These are phyloP conservation scores for Caenorhabditis doughertyi DNA, from an alignment of 2,888 invertebrate genomes.

Conservation along the genomic window DNA sequence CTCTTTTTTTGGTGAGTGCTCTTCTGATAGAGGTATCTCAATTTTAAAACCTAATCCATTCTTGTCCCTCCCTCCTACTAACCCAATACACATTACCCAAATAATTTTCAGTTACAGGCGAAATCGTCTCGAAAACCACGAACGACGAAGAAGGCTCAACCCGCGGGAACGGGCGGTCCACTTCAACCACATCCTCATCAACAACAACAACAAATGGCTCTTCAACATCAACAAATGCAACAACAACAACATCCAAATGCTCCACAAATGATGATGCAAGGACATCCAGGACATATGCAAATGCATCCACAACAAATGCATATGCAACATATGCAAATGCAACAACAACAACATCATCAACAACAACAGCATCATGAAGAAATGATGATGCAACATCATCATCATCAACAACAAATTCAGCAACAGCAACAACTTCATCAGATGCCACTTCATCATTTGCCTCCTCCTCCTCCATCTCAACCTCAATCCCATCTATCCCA, in stretches of 20 bases:
- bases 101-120: slow-evolving; percentile 41
- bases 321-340: slow-evolving; percentile 34
- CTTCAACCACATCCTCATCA: slow-evolving; percentile 33
- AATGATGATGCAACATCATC: slow-evolving; percentile 29
- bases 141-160: slow-evolving; percentile 32
- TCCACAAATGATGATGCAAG: slow-evolving; percentile 47
- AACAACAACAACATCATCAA: slow-evolving; percentile 31
- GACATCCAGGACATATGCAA: slow-evolving; percentile 31
- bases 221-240: slow-evolving; percentile 41
- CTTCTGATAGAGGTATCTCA: too few species aligned
- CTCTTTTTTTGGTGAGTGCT: too few species aligned
- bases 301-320: slow-evolving; percentile 36
- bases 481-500: slow-evolving; percentile 1
- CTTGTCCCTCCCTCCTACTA: background rate
- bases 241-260: slow-evolving; percentile 46
- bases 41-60: too few species aligned
- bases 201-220: slow-evolving; percentile 16
- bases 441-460: slow-evolving; percentile 30
- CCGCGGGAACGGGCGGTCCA: background rate
- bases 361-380: slow-evolving; percentile 42
- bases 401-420: slow-evolving; percentile 28
- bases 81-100: background rate
- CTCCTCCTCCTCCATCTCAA: slow-evolving; percentile 40
- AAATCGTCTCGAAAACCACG: slow-evolving; percentile 47
- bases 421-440: slow-evolving; percentile 47